phyloP scores from a whole-genome alignment of 2,888 invertebrate genomes.

The Blastobasis adustella region DNA sequence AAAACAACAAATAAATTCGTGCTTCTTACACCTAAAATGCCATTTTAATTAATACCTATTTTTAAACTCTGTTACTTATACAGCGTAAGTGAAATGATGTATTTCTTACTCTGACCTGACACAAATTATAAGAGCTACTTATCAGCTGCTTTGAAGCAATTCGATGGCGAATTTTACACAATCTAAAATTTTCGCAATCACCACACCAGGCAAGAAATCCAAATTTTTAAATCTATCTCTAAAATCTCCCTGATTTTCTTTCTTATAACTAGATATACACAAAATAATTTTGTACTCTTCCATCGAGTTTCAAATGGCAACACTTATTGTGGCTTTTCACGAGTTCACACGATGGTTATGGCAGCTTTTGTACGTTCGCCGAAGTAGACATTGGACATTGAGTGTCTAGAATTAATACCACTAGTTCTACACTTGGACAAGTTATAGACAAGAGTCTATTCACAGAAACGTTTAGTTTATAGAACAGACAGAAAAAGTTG shows the following conservation, averaged over 20 bases:
- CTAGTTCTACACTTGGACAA: too few species aligned
- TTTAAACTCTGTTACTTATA: slow-evolving; percentile 31
- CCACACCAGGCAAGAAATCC: slow-evolving; percentile 62
- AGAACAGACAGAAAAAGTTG: slow-evolving; percentile 13
- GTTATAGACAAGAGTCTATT: too few species aligned
- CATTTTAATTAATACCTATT: slow-evolving; percentile 40
- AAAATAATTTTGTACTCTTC: slow-evolving; percentile 75
- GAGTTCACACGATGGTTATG: slow-evolving; percentile 34
- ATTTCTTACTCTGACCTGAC: slow-evolving; percentile 25
- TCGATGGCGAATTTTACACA: slow-evolving; percentile 30
- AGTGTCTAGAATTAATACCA: not conserved
- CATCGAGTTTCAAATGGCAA: slow-evolving; percentile 69
- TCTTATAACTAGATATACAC: slow-evolving; percentile 70
- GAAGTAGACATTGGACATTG: slow-evolving; percentile 23
- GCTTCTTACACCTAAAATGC: slow-evolving; percentile 66
- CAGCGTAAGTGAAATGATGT: slow-evolving; percentile 24
- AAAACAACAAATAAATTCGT: slow-evolving; percentile 74
- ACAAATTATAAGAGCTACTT: slow-evolving; percentile 18
- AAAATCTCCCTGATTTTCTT: slow-evolving; percentile 71
- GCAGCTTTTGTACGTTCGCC: slow-evolving; percentile 58
- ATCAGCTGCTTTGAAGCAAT: slow-evolving; percentile 25
- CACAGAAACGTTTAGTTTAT: too few species aligned
- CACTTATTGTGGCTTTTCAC: slow-evolving; percentile 42
- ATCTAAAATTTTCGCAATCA: slow-evolving; percentile 37
- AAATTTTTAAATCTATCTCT: slow-evolving; percentile 49